Evolutionary conservation across 2,888 invertebrate species (phyloP).

Genomic region (Holacanthella duospinosa): DNA sequence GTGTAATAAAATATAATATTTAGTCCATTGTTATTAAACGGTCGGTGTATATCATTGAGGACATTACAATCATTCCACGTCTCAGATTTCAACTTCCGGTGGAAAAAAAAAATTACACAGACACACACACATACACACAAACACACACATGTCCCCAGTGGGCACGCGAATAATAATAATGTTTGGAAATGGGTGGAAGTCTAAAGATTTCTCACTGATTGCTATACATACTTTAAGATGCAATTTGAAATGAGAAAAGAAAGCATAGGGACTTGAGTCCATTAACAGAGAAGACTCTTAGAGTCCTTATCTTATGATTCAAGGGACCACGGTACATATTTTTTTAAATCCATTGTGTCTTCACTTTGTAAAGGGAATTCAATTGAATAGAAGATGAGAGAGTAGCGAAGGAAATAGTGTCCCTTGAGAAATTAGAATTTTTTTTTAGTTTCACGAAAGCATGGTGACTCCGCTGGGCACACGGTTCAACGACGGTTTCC

Average conservation of each 20-base stretch:
- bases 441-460: too few relatives aligned
- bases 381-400: conserved; percentile 7
- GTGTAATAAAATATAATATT: background rate
- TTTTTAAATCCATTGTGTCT: conserved; percentile 4
- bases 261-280: too few relatives aligned
- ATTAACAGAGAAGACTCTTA: too few relatives aligned
- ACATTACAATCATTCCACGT: background rate
- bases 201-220: background rate
- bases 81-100: background rate
- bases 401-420: background rate
- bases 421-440: conserved; percentile 11
- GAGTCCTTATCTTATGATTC: too few relatives aligned
- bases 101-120: background rate
- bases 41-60: background rate
- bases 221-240: background rate
- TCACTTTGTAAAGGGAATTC: background rate
- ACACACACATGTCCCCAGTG: background rate
- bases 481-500: too few relatives aligned
- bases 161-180: too few relatives aligned
- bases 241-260: too few relatives aligned
- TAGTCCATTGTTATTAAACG: background rate
- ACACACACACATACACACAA: background rate
- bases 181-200: too few relatives aligned
- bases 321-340: background rate
- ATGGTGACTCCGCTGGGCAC: too few relatives aligned